These are phyloP conservation scores for Anolis apletophallus DNA, from an alignment of 2,797 vertebrate genomes.

Conservation along the genomic window DNA sequence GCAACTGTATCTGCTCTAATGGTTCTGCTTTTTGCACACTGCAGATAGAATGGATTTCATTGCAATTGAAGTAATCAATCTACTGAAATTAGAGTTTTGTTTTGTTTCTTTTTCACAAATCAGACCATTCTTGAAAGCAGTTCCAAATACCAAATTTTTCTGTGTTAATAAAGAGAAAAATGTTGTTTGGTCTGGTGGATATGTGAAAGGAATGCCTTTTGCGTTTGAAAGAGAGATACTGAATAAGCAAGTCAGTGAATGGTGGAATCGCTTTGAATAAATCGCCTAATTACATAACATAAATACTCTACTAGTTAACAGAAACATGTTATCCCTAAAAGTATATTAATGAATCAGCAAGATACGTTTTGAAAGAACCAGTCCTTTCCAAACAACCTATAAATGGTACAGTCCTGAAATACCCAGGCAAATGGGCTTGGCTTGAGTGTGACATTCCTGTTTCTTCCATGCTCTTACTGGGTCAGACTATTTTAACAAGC, in stretches of 20 bases:
- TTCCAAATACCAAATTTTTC: not conserved
- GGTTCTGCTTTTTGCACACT: not conserved
- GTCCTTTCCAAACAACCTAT: not conserved
- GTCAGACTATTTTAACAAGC: not conserved
- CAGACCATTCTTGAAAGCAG: not conserved
- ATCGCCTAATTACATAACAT: not conserved
- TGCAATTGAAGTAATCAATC: slow-evolving; percentile 1
- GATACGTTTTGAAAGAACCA: not conserved
- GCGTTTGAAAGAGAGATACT: not conserved
- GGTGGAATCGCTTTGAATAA: not conserved
- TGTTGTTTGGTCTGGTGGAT: not conserved
- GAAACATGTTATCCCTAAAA: not conserved
- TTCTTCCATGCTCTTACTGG: not conserved
- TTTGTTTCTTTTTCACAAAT: not conserved
- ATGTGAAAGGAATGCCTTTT: slow-evolving; percentile 1
- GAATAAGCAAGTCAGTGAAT: not conserved
- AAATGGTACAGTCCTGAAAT: not conserved
- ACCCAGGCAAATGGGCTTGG: not conserved
- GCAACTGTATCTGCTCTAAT: rapidly evolving
- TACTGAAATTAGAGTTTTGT: not conserved
- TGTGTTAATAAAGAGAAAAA: not conserved
- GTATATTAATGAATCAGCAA: not conserved
- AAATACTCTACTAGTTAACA: not conserved
- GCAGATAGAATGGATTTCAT: not conserved
- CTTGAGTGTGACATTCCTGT: not conserved